Base-by-base conservation (phyloP, 2,113 vertebrate genomes). In the Scalopus aquaticus region DNA sequence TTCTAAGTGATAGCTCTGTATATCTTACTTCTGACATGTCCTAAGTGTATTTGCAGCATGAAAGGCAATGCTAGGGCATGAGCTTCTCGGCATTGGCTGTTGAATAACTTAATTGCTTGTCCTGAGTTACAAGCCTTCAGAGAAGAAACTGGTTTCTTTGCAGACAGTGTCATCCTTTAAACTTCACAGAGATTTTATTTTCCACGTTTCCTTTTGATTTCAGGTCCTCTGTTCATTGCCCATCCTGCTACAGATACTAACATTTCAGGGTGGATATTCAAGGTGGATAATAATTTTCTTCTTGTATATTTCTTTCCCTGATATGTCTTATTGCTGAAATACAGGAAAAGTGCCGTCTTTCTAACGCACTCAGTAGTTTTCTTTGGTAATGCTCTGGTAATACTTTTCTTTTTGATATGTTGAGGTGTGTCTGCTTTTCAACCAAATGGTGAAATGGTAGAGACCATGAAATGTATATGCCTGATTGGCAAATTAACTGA, bases 401-500 rank as follows among this genome's bases (percentile, higher is more conserved):
- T 91, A 77, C 82, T 97, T 98, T 97, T 93, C 73, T 90, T 95
- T 65, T 56, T 84, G 88, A 77, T 90, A 79, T 32, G 26, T 89
- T 49, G 93, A 94, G 42, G 39, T 97, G 78, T 96, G 81, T 90
- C 88, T 90, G 87, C 86, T 90, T 94, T 79, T 92, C 88, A 96
- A 82, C 88, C 72, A 46, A 67, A 46, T 2, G 3, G 60, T 95
- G 95, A 96, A 72, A 90, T 93, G 96, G 51, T 93, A 46, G 76
- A 93, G 76, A 70, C 86, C 83, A 70, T 60, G 26, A 96, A 95
- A 72, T 93, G 37, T 7, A 80, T 42, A 96, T 98, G 97, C 97
- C 98, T 98, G 96, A 91, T 96, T 94, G 95, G 95, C 90, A 72
- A 84, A 65, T 86, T 92, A 94, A 86, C 72, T 97, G 95, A 93